A percentile compares a stretch with the other conserved stretches of the same genome.
Conservation (phyloP, 2,888 invertebrate genomes). For the Rhaphigaster nebulosa region DNA sequence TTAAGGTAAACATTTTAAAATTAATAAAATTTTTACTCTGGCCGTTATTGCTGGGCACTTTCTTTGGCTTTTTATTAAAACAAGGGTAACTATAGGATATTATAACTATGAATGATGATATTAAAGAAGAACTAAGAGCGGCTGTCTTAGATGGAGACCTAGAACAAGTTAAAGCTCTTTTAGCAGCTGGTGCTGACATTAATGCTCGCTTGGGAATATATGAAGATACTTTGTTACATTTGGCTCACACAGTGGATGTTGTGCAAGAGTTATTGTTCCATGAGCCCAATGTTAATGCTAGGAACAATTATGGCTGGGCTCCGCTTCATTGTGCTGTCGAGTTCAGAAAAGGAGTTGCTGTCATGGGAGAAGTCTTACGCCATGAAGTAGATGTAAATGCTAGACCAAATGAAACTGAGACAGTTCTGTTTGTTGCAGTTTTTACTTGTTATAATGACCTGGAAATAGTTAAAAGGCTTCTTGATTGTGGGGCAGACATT, state of each 20-base stretch:
- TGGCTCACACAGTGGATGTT: slow-evolving; percentile 29
- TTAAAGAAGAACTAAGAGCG: slow-evolving; percentile 49
- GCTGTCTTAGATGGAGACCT: slow-evolving; percentile 40
- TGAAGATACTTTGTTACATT: slow-evolving; percentile 40
- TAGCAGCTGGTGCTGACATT: slow-evolving; percentile 29
- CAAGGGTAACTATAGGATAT: neutral
- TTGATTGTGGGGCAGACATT: slow-evolving; percentile 43
- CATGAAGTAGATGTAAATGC: slow-evolving; percentile 42
- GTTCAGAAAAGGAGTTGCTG: slow-evolving; percentile 45
- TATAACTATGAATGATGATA: slow-evolving; percentile 44
- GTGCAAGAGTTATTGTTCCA: slow-evolving; percentile 47
- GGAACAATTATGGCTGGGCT: slow-evolving; percentile 28
- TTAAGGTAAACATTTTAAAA: neutral
- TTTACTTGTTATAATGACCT: slow-evolving; percentile 34
- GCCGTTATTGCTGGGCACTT: neutral
- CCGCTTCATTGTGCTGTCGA: slow-evolving; percentile 40
- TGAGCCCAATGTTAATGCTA: slow-evolving; percentile 42
- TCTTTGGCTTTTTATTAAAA: neutral
- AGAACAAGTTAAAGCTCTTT: slow-evolving; percentile 36
- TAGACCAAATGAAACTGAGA: slow-evolving; percentile 45
- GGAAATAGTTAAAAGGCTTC: slow-evolving; percentile 45
- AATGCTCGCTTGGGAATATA: slow-evolving; percentile 25
- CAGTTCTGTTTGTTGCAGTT: slow-evolving; percentile 28
- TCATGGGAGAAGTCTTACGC: slow-evolving; percentile 32
- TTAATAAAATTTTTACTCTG: neutral